Evolutionary conservation across 2,888 invertebrate genomes (phyloP), one percentile per base, ranked within the genome.

Genomic region (Coremacera marginata): DNA sequence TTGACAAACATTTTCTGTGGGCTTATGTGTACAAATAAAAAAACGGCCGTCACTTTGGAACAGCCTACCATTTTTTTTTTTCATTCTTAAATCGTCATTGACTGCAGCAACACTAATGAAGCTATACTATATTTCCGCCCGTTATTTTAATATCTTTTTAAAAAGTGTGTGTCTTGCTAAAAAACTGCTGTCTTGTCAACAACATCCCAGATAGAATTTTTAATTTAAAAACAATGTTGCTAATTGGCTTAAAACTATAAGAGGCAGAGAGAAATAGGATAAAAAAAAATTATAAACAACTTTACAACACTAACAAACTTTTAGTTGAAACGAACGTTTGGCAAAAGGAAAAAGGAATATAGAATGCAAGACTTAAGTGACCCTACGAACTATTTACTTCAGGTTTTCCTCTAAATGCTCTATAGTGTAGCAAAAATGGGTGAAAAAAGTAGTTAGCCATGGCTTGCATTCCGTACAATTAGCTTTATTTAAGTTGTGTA

Each of bases 171-270:
- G 22, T 25, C 5, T 25, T 5, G 8, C 55, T n/a, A 22, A 67
- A 49, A 44, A 19, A 14, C 49, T 25, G 49, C 49, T 49, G 44
- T 49, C 25, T 31, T 31, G 62, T 62, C 60, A 60, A n/a, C 60
- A 37, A 19, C 57, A 9, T 25, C 2, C n/a, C n/a, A 22, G 31
- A 22, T 34, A n/a, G 70, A 70, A 52, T 55, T 11, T 70, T 70
- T 70, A 70, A 70, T 55, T 70, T 19, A 31, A 70, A 70, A 70
- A 70, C 70, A 70, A 70, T 70, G 70, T 52, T 52, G 57, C 70
- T 70, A 70, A 70, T 70, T 70, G 70, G 70, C 70, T 70, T 70
- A 70, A 70, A 34, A 70, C 31, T 70, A 52, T 34, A 37, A 37
- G 57, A 19, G 57, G 31, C 14, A 7, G 65, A 19, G 49, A 44